Base-by-base conservation (phyloP, 2,797 vertebrate genomes). In the Notamacropus eugenii region DNA sequence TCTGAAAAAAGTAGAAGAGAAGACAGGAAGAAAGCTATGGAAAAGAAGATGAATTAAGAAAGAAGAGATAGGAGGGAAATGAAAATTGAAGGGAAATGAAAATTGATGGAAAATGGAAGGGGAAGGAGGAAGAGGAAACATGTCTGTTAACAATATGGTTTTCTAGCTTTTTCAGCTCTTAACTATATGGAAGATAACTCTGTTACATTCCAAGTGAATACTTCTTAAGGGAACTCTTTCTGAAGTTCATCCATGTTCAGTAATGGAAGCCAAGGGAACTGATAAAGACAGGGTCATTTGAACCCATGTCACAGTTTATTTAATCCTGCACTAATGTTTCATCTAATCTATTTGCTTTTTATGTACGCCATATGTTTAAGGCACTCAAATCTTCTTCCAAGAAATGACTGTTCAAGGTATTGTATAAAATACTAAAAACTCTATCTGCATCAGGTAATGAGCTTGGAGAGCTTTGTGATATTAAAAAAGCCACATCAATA, bases 61-160 rank as follows among this genome's bases (percentile, higher is more conserved):
- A 0, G 22, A 1, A 4, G n/a, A 28, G 46, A 34, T 1, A 5
- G 2, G 0, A 0, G 59, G 31, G 14, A 3, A 52, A 90, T 93
- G 28, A 58, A 52, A 54, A 28, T 1, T 0, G 10, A 10, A 46
- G 16, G 14, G 40, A 91, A 95, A 93, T 34, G 2, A 58, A 52
- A 54, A 28, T 1, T 0, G 10, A 10, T n/a, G 16, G 14, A 50
- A 91, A 95, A 93, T 34, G 2, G 34, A 93, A 56, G 22, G 16
- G 22, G 29, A 34, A 95, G 56, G 28, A 93, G 0, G 28, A 58
- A 93, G 10, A 54, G 40, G 34, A 13, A n/a, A 90, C 29, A 74
- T 1, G 34, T 87, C 8, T 54, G 0, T 46, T 9, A 0, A 10
- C 50, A 59, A 55, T 29, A 57, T n/a, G 10, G n/a, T 52, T 93